A percentile compares a stretch with the other conserved stretches of the same genome.
These are phyloP conservation scores for Luperina testacea DNA, from an alignment of 2,888 invertebrate genomes.

Conservation along the genomic window DNA sequence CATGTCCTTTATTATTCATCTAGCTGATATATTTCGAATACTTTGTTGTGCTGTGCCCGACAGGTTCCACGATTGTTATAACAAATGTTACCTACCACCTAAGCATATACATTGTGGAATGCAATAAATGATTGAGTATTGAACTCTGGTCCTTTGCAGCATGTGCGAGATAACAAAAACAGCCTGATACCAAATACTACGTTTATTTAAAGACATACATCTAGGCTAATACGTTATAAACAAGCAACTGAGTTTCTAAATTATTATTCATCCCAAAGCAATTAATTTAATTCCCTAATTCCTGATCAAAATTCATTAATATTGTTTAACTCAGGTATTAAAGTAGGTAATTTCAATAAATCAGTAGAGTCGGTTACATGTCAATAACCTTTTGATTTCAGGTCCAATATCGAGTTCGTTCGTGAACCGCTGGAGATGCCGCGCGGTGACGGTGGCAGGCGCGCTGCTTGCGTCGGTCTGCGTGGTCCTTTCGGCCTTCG, in stretches of 20 bases:
- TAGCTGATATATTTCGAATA: constrained; percentile 36
- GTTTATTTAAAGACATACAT: constrained; percentile 24
- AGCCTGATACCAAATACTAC: constrained; percentile 33
- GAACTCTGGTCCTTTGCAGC: constrained; percentile 32
- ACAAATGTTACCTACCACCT: no score
- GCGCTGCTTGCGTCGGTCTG: constrained; percentile 94
- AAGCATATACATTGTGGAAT: no score
- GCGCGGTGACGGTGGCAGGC: constrained; percentile 96
- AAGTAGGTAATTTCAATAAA: neutral
- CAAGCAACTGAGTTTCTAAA: neutral
- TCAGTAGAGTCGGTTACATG: constrained; percentile 3
- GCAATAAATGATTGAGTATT: no score
- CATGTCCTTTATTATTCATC: no score
- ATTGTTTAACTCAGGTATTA: neutral
- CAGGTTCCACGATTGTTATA: no score
- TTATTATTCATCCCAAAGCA: constrained; percentile 24
- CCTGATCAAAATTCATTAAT: neutral
- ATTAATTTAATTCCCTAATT: constrained; percentile 11
- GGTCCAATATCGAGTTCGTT: constrained; percentile 98
- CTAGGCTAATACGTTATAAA: neutral
- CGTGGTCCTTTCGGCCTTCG: constrained; percentile 95
- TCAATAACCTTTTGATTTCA: constrained; percentile 82
- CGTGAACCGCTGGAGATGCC: constrained; percentile 98
- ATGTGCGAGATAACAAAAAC: constrained; percentile 49
- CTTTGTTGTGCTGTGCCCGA: no score